Conservation (phyloP, 2,888 invertebrate genomes). For the Acanthopleura granulata region DNA sequence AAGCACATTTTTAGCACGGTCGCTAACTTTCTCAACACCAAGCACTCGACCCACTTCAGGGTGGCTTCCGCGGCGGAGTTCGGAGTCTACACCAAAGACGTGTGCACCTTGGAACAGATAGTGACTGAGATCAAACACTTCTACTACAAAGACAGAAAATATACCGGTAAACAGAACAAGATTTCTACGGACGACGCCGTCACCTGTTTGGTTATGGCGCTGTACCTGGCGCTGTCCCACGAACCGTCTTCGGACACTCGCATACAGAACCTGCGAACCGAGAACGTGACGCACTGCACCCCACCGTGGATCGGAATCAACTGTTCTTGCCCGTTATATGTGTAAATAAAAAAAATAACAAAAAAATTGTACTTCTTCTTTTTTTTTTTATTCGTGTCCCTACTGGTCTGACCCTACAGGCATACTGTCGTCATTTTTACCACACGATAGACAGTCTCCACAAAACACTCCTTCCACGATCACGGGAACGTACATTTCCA, state of each 20-base stretch:
- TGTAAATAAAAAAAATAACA: neutral
- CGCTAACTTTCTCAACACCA: too few relatives aligned
- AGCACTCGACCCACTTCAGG: too few relatives aligned
- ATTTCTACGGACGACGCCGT: too few relatives aligned
- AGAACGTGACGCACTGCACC: too few relatives aligned
- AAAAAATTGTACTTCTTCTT: neutral
- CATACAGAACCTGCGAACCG: too few relatives aligned
- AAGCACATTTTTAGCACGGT: constrained; percentile 1
- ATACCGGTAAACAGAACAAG: neutral
- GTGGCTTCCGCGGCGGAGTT: neutral
- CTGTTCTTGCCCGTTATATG: constrained; percentile 1
- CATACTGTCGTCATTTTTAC: neutral
- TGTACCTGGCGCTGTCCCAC: too few relatives aligned
- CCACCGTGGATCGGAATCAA: neutral
- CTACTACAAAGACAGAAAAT: constrained; percentile 1
- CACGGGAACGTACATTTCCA: neutral
- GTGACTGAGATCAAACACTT: too few relatives aligned
- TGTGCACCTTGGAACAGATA: too few relatives aligned
- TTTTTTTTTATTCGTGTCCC: neutral
- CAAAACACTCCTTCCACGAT: neutral
- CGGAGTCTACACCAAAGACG: constrained; percentile 1
- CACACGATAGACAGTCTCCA: neutral
- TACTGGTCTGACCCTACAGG: neutral
- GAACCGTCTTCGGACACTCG: too few relatives aligned
- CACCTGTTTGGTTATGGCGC: too few relatives aligned